phyloP scores from a whole-genome alignment of 2,113 vertebrate genomes.

The Eclectus roratus region DNA sequence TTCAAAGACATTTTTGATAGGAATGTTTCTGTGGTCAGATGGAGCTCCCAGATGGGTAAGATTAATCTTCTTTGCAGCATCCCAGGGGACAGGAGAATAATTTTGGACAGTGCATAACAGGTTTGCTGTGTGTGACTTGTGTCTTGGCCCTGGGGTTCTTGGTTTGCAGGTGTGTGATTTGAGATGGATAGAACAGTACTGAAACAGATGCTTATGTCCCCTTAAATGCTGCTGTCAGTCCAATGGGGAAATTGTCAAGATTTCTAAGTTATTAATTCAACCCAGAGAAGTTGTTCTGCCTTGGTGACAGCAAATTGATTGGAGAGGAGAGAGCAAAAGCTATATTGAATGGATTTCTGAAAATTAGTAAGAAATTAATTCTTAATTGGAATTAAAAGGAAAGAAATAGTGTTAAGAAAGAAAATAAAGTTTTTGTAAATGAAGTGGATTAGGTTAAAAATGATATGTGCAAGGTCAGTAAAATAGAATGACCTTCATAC shows the following conservation, averaged over 20 bases:
- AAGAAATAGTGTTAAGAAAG: neutral
- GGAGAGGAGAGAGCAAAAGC: neutral
- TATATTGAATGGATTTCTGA: neutral
- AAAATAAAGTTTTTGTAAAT: neutral
- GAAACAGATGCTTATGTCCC: neutral
- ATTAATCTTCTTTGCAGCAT: neutral
- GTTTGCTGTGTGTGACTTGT: neutral
- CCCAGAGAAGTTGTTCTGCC: neutral
- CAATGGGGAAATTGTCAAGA: neutral
- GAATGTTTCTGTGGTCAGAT: neutral
- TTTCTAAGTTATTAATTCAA: neutral
- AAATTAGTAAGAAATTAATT: neutral
- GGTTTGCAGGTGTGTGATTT: neutral
- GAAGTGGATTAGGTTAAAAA: neutral
- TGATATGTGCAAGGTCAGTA: neutral
- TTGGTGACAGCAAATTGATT: neutral
- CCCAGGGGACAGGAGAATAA: neutral
- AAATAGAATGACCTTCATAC: neutral
- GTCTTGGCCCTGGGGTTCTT: neutral
- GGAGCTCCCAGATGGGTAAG: neutral
- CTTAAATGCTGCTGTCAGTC: neutral
- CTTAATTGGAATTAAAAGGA: neutral
- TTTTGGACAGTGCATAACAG: neutral
- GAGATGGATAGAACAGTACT: neutral
- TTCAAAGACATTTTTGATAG: neutral